Conservation (phyloP, 2,888 invertebrate genomes). For the Amiota mariae region DNA sequence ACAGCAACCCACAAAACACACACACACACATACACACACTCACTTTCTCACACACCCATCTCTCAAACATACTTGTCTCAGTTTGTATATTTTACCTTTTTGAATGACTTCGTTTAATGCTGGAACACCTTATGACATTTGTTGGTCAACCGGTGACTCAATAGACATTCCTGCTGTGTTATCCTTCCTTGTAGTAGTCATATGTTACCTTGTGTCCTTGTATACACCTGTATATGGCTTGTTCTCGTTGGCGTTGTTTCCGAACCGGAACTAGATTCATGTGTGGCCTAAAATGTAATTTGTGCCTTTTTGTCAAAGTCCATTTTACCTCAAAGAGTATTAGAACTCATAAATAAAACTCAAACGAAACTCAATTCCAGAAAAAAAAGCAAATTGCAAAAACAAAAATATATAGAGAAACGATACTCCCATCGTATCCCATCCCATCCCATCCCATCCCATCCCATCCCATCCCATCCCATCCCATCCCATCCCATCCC, state of each 20-base stretch:
- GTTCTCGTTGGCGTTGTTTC: constrained; percentile 1
- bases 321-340: not conserved
- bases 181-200: not conserved
- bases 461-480: too few relatives aligned
- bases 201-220: not conserved
- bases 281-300: constrained; percentile 29
- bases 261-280: constrained; percentile 22
- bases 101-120: constrained; percentile 16
- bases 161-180: not conserved
- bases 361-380: constrained; percentile 23
- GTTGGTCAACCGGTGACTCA: constrained; percentile 14
- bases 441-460: too few relatives aligned
- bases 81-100: not conserved
- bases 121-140: constrained; percentile 22
- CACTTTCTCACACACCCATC: not conserved
- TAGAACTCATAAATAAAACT: constrained; percentile 26
- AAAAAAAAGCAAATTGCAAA: not conserved
- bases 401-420: not conserved
- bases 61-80: not conserved
- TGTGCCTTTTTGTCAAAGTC: constrained; percentile 28
- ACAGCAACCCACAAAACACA: constrained; percentile 16
- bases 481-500: too few relatives aligned
- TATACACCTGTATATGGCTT: not conserved
- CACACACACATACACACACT: not conserved
- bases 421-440: too few relatives aligned